Evolutionary conservation across 2,888 invertebrate genomes (phyloP).

Genomic region (Timandra comae): DNA sequence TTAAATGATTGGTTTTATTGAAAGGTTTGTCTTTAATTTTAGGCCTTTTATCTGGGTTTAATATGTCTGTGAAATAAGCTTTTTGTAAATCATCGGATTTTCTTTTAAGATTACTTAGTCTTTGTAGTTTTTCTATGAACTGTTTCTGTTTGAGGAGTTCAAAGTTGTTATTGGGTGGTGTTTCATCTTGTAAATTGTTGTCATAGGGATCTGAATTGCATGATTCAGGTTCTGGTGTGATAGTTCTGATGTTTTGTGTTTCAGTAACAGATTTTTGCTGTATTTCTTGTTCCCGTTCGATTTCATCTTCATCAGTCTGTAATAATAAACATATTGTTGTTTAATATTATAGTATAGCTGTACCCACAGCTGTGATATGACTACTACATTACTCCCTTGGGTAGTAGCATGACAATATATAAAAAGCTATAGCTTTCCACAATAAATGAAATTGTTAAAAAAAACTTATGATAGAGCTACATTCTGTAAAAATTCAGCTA

Average conservation of each 20-base stretch:
- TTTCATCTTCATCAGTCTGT: conserved; percentile 63
- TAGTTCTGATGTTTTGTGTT: conserved; percentile 38
- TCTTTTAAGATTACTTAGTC: conserved; percentile 61
- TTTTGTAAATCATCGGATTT: conserved; percentile 69
- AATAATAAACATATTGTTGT: too few relatives aligned
- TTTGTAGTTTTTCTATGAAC: conserved; percentile 64
- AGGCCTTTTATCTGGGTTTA: conserved; percentile 58
- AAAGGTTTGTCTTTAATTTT: conserved; percentile 58
- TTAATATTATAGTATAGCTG: too few relatives aligned
- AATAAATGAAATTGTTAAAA: too few relatives aligned
- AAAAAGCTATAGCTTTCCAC: too few relatives aligned
- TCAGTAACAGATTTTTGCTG: conserved; percentile 42
- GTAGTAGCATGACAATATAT: too few relatives aligned
- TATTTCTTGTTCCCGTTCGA: conserved; percentile 51
- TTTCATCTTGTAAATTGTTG: conserved; percentile 38
- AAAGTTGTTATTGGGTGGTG: conserved; percentile 43
- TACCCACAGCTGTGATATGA: too few relatives aligned
- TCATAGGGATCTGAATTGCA: conserved; percentile 51
- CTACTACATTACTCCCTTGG: too few relatives aligned
- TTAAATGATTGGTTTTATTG: conserved; percentile 40
- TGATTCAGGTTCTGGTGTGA: conserved; percentile 47
- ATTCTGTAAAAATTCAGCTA: too few relatives aligned
- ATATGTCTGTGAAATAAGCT: conserved; percentile 55
- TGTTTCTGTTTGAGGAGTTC: conserved; percentile 59
- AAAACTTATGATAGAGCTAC: too few relatives aligned